Evolutionary conservation across 1,140 invertebrate species (phyloP).

Genomic region (Solen grandis): DNA sequence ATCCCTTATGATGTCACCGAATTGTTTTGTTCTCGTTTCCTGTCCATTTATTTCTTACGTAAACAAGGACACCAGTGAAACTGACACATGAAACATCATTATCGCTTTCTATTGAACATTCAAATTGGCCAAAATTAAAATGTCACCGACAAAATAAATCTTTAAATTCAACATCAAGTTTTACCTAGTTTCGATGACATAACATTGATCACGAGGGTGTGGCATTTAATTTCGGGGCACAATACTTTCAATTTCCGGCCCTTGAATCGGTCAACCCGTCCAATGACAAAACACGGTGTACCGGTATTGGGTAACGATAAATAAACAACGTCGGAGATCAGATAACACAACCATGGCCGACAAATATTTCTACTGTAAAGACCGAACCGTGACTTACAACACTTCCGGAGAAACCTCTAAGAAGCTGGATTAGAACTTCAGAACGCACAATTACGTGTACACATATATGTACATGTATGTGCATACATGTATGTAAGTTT

Average conservation of each 20-base stretch:
- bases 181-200: not conserved
- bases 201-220: slow-evolving; percentile 21
- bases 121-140: slow-evolving; percentile 51
- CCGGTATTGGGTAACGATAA: slow-evolving; percentile 33
- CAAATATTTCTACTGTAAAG: no score
- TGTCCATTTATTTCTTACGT: slow-evolving; percentile 37
- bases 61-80: slow-evolving; percentile 28
- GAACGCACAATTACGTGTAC: no score
- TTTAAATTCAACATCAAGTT: slow-evolving; percentile 1
- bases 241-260: slow-evolving; percentile 42
- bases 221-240: slow-evolving; percentile 40
- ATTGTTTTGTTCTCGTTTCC: slow-evolving; percentile 28
- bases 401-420: no score
- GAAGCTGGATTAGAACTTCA: no score
- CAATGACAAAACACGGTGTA: slow-evolving; percentile 7
- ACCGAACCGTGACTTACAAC: no score
- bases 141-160: slow-evolving; percentile 46
- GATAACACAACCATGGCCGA: no score
- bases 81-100: slow-evolving; percentile 41
- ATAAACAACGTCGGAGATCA: slow-evolving; percentile 33
- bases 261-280: no score
- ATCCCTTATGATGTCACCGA: not conserved
- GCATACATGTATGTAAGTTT: no score
- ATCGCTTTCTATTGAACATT: slow-evolving; percentile 30
- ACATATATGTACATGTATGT: no score